Percentiles rank a stretch among this genome's conserved stretches.
phyloP scores from a whole-genome alignment of 2,797 vertebrate species.

The Eremophila alpestris region DNA sequence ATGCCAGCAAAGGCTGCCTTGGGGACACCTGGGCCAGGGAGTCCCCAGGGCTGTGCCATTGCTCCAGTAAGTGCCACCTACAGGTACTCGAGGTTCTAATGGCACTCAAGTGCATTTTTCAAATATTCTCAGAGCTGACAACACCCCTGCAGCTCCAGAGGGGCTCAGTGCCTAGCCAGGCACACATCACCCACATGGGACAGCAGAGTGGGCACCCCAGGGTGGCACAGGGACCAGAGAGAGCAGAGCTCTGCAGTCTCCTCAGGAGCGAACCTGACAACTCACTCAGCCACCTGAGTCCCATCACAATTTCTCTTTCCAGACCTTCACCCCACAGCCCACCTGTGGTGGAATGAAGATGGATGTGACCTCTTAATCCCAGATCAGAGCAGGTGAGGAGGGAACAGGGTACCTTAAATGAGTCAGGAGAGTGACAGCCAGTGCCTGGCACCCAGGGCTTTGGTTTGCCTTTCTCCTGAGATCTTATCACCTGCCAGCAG shows the following conservation, averaged over 20 bases:
- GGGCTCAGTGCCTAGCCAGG: accelerated
- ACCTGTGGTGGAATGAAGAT: background rate
- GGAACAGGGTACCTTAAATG: background rate
- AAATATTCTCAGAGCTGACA: background rate
- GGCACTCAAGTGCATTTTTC: background rate
- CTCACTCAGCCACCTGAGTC: accelerated
- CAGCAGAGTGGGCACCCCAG: background rate
- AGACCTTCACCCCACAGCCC: background rate
- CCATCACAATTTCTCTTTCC: background rate
- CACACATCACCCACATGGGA: background rate
- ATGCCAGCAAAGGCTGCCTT: background rate
- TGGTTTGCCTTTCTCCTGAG: slow-evolving; percentile 49
- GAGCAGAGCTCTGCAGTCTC: background rate
- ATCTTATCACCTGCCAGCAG: slow-evolving; percentile 33
- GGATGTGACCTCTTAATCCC: background rate
- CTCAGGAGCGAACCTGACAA: background rate
- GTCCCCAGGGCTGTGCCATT: background rate
- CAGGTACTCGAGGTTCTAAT: accelerated
- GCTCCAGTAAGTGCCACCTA: background rate
- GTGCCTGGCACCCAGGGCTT: background rate
- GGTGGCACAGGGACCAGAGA: background rate
- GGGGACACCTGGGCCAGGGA: background rate
- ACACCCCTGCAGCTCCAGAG: background rate
- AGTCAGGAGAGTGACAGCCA: background rate
- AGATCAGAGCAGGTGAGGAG: background rate